A percentile compares a stretch with the other conserved stretches of the same genome.
phyloP scores from a whole-genome alignment of 2,797 vertebrate genomes.

The Cirrhinus mrigala region DNA sequence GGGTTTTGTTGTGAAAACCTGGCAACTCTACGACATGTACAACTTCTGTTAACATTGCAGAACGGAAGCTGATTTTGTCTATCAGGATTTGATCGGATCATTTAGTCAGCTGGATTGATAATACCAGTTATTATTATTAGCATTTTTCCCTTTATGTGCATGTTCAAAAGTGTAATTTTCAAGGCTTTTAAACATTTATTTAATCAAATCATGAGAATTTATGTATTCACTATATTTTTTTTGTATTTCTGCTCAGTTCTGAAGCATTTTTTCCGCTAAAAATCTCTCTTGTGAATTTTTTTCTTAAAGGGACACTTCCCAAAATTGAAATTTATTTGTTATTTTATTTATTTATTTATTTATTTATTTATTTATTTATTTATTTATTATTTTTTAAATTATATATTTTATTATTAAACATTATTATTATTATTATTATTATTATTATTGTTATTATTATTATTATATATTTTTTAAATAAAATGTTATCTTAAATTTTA shows the following conservation, averaged over 20 bases:
- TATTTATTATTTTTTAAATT: fast-evolving
- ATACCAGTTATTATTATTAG: too few species aligned
- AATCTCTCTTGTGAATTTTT: background rate
- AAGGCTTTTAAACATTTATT: background rate
- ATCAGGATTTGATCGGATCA: background rate
- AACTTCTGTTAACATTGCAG: too few species aligned
- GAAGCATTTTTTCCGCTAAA: background rate
- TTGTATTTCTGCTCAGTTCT: background rate
- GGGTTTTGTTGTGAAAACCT: too few species aligned
- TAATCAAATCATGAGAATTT: background rate
- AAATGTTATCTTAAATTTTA: too few species aligned
- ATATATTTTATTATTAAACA: too few species aligned
- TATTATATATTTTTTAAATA: too few species aligned
- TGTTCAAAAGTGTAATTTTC: background rate
- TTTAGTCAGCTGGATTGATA: background rate
- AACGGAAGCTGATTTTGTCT: background rate
- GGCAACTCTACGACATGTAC: too few species aligned
- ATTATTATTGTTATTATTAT: too few species aligned
- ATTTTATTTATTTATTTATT: too few species aligned
- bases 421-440: too few species aligned
- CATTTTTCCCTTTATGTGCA: background rate
- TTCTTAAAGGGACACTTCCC: background rate
- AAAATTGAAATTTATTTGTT: background rate
- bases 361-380: too few species aligned
- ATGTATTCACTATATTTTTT: background rate